Conservation (phyloP, 2,113 vertebrate species). For the Podarcis raffonei region DNA sequence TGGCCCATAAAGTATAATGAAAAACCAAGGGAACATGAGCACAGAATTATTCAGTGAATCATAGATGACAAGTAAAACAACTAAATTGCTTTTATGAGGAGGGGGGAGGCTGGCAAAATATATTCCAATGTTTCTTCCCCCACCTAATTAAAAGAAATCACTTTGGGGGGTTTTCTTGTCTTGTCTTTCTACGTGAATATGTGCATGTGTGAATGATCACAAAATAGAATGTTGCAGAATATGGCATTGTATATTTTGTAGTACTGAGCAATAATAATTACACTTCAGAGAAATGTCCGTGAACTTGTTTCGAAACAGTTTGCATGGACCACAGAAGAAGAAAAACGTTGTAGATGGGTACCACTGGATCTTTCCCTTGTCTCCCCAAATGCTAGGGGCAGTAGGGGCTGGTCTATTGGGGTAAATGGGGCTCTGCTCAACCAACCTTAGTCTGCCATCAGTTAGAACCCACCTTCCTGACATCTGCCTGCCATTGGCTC, state of each 20-base stretch:
- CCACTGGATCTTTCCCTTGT: too few species aligned
- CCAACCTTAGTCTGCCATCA: too few species aligned
- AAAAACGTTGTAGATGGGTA: not conserved
- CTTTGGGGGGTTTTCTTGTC: not conserved
- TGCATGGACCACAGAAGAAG: not conserved
- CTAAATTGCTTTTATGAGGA: not conserved
- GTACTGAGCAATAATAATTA: not conserved
- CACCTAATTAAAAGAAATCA: slow-evolving; percentile 2
- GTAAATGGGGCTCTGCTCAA: too few species aligned
- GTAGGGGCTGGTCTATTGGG: too few species aligned
- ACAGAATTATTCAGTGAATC: slow-evolving; percentile 10
- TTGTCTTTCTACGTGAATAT: not conserved
- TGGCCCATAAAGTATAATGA: slow-evolving; percentile 24
- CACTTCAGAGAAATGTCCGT: not conserved
- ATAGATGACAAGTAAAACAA: slow-evolving; percentile 13
- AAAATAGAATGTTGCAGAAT: not conserved
- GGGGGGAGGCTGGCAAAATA: not conserved
- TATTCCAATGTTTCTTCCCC: not conserved
- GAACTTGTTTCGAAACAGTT: not conserved
- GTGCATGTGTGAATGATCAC: not conserved
- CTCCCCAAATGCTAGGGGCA: not conserved
- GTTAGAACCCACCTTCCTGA: too few species aligned
- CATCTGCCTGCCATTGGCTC: too few species aligned
- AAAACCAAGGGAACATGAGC: slow-evolving; percentile 9
- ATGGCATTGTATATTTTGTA: fast-evolving